Evolutionary conservation across 1,140 invertebrate genomes (phyloP), one percentile per base, ranked within the genome.

Genomic region (Trichonephila clavata): DNA sequence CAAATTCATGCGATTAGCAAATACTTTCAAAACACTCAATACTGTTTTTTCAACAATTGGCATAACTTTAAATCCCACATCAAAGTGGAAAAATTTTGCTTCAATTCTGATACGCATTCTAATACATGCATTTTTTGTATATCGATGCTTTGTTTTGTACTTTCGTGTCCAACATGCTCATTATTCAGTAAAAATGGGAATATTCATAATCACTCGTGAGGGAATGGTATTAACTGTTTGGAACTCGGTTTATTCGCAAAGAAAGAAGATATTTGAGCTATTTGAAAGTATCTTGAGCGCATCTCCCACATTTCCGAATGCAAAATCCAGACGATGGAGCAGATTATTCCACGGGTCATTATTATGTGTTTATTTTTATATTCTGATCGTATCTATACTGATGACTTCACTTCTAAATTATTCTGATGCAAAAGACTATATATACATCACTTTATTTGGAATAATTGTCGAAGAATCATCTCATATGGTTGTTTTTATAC

Each of bases 401-500:
- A 86, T 92, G 91, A 27, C 43, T 7, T 10, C 24, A 60, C 2
- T 77, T 2, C 60, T 71, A 20, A 59, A 43, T 10, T 0, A 24
- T 1, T 6, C 57, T n/a, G 83, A 86, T 14, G 91, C 91, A 6
- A 59, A 86, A 39, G 24, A 68, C 20, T 92, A 86, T 77, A 16
- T 65, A 24, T 92, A 86, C 13, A 57, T 77, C 18, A 71, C 89
- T 21, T 20, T 77, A 6, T 92, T 92, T 32, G 81, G 80, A 20
- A 21, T 57, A 14, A 13, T 57, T 0, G 20, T 83, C 5, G n/a
- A 68, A 50, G 16, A 77, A 3, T 32, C n/a, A 10, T 6, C 83
- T 10, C 43, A 92, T 60, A 7, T 71, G 13, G 39, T 92, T n/a
- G 27, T 57, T 20, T 92, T 92, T 32, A 86, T 86, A n/a, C 63